A percentile compares a stretch with the other conserved stretches of the same genome.
Evolutionary conservation across 1,140 invertebrate species (phyloP).

Genomic region (Ceratosolen solmsi): DNA sequence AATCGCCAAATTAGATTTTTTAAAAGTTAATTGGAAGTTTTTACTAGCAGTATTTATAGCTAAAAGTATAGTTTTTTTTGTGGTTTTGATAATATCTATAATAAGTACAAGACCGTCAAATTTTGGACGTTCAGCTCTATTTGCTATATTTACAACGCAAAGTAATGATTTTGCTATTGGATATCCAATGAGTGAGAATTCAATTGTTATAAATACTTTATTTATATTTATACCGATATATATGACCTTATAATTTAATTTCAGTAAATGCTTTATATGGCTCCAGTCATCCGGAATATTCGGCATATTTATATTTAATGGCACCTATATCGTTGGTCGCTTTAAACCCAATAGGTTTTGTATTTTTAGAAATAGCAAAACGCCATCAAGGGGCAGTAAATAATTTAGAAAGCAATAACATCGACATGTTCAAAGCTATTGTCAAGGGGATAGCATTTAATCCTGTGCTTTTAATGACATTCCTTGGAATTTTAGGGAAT

Average conservation of each 20-base stretch:
- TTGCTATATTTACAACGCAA: conserved; percentile 96
- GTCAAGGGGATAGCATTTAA: conserved; percentile 86
- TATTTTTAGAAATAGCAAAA: conserved; percentile 91
- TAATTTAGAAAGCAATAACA: conserved; percentile 52
- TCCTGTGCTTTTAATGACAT: conserved; percentile 94
- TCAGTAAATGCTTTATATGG: conserved; percentile 84
- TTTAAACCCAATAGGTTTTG: conserved; percentile 93
- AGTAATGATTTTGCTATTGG: conserved; percentile 99
- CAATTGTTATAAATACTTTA: not conserved
- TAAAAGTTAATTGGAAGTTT: conserved; percentile 91
- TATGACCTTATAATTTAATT: conserved; percentile 67
- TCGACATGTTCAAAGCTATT: conserved; percentile 70
- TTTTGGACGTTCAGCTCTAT: conserved; percentile 89
- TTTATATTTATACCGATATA: no score
- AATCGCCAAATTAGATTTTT: conserved; percentile 88
- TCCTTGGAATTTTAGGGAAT: conserved; percentile 91
- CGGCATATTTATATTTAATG: conserved; percentile 93
- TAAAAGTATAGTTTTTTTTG: conserved; percentile 89
- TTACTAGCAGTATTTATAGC: conserved; percentile 88
- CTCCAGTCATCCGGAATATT: conserved; percentile 89
- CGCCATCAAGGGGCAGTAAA: conserved; percentile 54
- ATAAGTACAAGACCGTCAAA: conserved; percentile 86
- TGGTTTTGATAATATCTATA: conserved; percentile 85
- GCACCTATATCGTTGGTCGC: conserved; percentile 95
- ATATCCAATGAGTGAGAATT: conserved; percentile 91